Evolutionary conservation across 2,113 vertebrate species (phyloP), one percentile per base, ranked within the genome.

Genomic region (Todiramphus chloris): DNA sequence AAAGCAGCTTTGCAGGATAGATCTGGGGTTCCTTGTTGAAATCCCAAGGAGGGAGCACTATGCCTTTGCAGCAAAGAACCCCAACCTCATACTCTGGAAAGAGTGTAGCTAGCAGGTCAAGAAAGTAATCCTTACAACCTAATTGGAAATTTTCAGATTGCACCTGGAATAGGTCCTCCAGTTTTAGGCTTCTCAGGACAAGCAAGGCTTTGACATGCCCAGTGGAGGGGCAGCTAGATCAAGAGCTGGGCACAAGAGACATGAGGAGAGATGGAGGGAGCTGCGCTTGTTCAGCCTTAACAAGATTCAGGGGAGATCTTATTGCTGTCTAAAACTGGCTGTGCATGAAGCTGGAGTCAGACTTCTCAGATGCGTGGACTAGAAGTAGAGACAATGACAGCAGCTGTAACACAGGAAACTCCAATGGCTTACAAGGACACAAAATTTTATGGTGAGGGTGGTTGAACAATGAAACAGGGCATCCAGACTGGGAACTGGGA

Each of bases 71-170:
- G 12, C 35, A 56, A 58, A 44, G 28, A 21, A 74, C 48, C 11
- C 5, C 16, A 56, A 5, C 41, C 0, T 0, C 28, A 3, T 17
- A 12, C 8, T 55, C 25, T 48, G 27, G 17, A 16, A 48, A 67
- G 33, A n/a, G 28, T 28, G 10, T 46, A 64, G 35, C 11, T 11
- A 70, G 27, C 41, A 53, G 64, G 23, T 66, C 24, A 9, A 30
- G 15, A 15, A 37, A 59, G 23, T 66, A 10, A 66, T 67, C 10
- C 28, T 76, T 77, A 16, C 18, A 7, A 13, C 55, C 51, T 62
- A 0, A 35, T 53, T 46, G 16, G 59, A 21, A 55, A 46, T 37
- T 83, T 53, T 43, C 30, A 13, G 6, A 31, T 17, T 37, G 48
- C 35, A 17, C 33, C 48, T 70, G 70, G 23, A 92, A 51, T 35